A percentile compares a stretch with the other conserved stretches of the same genome.
Conservation (phyloP, 1,140 invertebrate species). For the Oncopodura yosiiana region DNA sequence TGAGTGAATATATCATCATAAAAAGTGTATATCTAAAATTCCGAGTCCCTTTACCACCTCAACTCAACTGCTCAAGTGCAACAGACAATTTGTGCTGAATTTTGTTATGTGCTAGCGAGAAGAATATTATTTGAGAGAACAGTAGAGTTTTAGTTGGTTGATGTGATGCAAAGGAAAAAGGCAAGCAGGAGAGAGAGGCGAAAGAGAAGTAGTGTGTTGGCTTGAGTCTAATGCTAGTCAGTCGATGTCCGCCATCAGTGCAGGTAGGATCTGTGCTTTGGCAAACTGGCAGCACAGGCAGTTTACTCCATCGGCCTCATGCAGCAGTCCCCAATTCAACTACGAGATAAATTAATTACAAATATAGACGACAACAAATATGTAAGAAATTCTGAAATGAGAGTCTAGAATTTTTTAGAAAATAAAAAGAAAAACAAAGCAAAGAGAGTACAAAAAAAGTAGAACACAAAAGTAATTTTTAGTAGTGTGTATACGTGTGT, state of each 20-base stretch:
- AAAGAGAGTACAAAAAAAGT: background rate
- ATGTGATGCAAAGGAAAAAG: constrained; percentile 2
- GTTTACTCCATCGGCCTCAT: constrained; percentile 19
- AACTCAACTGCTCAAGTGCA: too few relatives aligned
- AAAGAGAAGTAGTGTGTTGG: constrained; percentile 15
- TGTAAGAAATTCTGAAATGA: too few relatives aligned
- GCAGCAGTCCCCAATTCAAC: constrained; percentile 20
- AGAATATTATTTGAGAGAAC: too few relatives aligned
- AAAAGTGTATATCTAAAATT: too few relatives aligned
- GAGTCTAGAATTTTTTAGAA: too few relatives aligned
- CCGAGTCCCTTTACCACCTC: too few relatives aligned
- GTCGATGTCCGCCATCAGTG: constrained; percentile 27
- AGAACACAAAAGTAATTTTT: too few relatives aligned
- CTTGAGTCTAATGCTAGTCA: constrained; percentile 11
- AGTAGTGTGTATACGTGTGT: too few relatives aligned
- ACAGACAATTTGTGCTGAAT: too few relatives aligned
- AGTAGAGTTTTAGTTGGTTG: constrained; percentile 14
- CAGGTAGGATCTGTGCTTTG: constrained; percentile 15
- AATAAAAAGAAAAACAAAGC: background rate
- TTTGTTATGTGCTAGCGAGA: too few relatives aligned
- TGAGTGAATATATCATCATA: too few relatives aligned
- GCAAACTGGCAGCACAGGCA: constrained; percentile 17
- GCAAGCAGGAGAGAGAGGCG: background rate
- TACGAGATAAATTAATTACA: constrained; percentile 24
- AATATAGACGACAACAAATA: constrained; percentile 20